A percentile compares a stretch with the other conserved stretches of the same genome.
Conservation (phyloP, 2,888 invertebrate species). For the Corbicula japonica region DNA sequence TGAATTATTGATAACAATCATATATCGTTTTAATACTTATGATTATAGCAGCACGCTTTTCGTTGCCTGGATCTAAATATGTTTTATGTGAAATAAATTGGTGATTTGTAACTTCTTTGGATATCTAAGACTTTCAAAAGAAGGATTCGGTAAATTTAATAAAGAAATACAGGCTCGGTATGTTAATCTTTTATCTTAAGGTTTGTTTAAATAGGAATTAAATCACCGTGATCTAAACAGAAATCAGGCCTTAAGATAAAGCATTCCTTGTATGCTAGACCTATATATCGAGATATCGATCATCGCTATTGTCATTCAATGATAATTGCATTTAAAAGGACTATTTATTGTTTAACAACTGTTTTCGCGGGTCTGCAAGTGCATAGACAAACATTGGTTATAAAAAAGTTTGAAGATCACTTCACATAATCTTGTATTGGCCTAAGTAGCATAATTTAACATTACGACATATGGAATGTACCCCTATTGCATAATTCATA, state of each 20-base stretch:
- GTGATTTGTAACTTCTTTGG: not conserved
- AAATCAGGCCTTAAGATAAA: slow-evolving; percentile 5
- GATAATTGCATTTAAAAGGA: too few species aligned
- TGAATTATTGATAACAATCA: not conserved
- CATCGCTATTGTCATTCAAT: too few species aligned
- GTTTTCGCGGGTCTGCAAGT: too few species aligned
- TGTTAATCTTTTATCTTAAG: not conserved
- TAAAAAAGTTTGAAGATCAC: too few species aligned
- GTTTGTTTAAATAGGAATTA: slow-evolving; percentile 22
- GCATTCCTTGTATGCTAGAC: slow-evolving; percentile 1
- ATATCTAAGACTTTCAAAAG: not conserved
- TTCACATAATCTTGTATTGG: too few species aligned
- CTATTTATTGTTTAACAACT: too few species aligned
- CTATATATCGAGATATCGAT: too few species aligned
- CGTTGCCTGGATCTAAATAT: not conserved
- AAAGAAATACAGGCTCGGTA: not conserved
- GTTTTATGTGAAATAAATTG: slow-evolving; percentile 4
- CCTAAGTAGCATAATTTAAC: too few species aligned
- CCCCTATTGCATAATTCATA: not conserved
- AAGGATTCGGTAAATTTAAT: too few species aligned
- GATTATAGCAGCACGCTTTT: not conserved
- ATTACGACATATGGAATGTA: too few species aligned
- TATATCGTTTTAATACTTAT: slow-evolving; percentile 1
- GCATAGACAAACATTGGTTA: too few species aligned
- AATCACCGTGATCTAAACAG: slow-evolving; percentile 4